Evolutionary conservation across 2,888 invertebrate species (phyloP).

Genomic region (Melipona beecheii): DNA sequence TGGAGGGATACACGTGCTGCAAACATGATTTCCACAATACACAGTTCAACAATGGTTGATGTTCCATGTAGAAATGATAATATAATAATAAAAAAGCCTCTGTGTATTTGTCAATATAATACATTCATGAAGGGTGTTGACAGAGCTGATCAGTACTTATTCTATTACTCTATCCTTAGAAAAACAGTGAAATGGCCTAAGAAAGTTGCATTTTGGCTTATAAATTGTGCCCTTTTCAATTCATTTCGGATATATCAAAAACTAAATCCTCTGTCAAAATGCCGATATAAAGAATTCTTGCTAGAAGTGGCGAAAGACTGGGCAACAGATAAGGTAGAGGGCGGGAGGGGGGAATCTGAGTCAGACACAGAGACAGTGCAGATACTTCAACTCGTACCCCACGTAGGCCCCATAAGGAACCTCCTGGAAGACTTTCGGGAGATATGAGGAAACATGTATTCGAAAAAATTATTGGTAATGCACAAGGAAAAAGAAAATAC

Average conservation of each 20-base stretch:
- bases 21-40: neutral
- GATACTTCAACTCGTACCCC: too few relatives aligned
- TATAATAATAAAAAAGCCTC: neutral
- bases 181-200: slow-evolving; percentile 5
- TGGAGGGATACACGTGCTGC: neutral
- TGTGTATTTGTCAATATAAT: neutral
- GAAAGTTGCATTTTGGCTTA: neutral
- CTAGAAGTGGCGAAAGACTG: too few relatives aligned
- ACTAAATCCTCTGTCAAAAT: neutral
- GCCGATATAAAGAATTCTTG: too few relatives aligned
- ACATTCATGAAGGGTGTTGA: neutral
- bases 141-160: neutral
- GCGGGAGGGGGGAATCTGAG: too few relatives aligned
- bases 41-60: neutral
- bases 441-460: too few relatives aligned
- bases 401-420: too few relatives aligned
- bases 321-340: too few relatives aligned
- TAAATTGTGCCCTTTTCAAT: neutral
- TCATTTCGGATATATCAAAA: neutral
- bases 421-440: too few relatives aligned
- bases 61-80: neutral
- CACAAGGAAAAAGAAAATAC: too few relatives aligned
- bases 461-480: too few relatives aligned
- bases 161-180: neutral
- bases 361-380: too few relatives aligned